Conservation (phyloP, 1,140 invertebrate species). For the Berghia stephanieae region DNA sequence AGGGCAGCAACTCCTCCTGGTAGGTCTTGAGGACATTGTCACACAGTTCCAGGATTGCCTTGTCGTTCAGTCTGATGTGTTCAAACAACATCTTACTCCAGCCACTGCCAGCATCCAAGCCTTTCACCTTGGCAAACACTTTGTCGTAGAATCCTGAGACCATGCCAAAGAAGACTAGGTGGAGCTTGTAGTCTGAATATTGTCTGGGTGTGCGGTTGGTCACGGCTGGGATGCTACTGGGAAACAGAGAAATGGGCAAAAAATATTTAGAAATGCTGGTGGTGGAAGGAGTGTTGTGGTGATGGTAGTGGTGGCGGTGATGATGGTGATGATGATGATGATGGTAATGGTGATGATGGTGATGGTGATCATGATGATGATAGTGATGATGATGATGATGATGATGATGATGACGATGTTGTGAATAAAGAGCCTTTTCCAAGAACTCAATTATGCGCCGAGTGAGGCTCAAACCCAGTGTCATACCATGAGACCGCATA, state of each 20-base stretch:
- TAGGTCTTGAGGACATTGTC: slow-evolving; percentile 81
- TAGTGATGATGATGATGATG: too few species aligned
- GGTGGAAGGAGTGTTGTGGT: too few species aligned
- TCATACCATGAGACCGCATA: not conserved
- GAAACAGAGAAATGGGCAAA: not conserved
- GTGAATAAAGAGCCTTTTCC: too few species aligned
- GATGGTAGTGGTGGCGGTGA: too few species aligned
- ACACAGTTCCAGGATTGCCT: slow-evolving; percentile 84
- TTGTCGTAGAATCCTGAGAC: slow-evolving; percentile 80
- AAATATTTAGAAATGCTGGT: not conserved
- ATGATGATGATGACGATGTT: too few species aligned
- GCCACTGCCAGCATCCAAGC: slow-evolving; percentile 73
- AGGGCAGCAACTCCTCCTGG: slow-evolving; percentile 88
- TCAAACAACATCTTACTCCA: slow-evolving; percentile 91
- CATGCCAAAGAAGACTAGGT: slow-evolving; percentile 84
- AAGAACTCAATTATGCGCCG: not conserved
- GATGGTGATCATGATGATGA: not conserved
- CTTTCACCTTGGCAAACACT: slow-evolving; percentile 78
- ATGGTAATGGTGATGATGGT: not conserved
- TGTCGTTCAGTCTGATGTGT: slow-evolving; percentile 93
- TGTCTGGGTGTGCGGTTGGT: slow-evolving; percentile 70
- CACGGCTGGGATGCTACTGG: slow-evolving; percentile 18
- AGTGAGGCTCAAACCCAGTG: too few species aligned
- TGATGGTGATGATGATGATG: too few species aligned
- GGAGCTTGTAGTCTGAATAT: slow-evolving; percentile 85